Base-by-base conservation (phyloP, 2,113 vertebrate species). In the Genyomyrus donnyi region DNA sequence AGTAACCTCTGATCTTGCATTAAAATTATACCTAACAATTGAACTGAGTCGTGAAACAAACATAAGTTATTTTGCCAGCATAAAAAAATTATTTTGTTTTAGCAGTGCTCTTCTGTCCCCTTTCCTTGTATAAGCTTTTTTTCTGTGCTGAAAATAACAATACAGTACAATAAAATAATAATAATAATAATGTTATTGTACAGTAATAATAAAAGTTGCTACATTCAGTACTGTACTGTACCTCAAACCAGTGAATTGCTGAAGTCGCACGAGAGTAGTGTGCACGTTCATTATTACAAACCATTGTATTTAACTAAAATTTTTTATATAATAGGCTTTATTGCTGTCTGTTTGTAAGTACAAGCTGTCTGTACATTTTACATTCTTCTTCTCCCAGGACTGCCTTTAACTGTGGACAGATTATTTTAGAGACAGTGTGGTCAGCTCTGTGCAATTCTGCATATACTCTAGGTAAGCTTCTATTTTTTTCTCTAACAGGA, bases 401-500 rank as follows among this genome's bases (percentile, higher is more conserved):
- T n/a, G 24, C 66, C n/a, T 74, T 19, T 74, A 13, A 74, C 31
- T 17, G 13, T 39, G 19, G 70, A 42, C 35, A 6, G 31, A 77
- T 42, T 19, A 77, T 77, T 77, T 77, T 77, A 42, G 31, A 77
- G 70, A 17, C 35, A 70, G 62, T 70, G 62, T 80, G 74, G 74
- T 80, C 74, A 80, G 1, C 74, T 77, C 31, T 39, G 13, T 19
- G 70, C 70, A 77, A 39, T 77, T 39, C 74, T 80, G 13, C 74
- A 42, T 42, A 80, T 80, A 39, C 35, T 80, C 74, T 19, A 42
- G 35, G 42, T 39, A 56, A 17, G 39, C 3, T 39, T 50, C 9
- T 19, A 48, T 85, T 35, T 50, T 49, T 31, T 21, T 52, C 52
- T 85, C 15, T 58, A 58, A 90, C 91, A 92, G 91, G 92, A 92